phyloP scores from a whole-genome alignment of 2,113 vertebrate genomes.

The Caloenas nicobarica region DNA sequence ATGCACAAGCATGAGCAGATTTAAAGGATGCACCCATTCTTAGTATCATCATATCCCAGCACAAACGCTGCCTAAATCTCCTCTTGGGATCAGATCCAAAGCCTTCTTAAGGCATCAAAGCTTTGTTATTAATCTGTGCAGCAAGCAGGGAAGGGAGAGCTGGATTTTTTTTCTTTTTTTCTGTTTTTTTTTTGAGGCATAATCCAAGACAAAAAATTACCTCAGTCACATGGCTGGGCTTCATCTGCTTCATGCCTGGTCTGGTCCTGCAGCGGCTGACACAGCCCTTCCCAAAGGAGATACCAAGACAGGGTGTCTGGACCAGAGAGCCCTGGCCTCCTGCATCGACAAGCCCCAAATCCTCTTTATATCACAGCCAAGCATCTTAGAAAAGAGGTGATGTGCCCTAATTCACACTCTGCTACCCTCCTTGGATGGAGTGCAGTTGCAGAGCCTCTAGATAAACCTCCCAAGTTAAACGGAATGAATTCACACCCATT shows the following conservation, averaged over 20 bases:
- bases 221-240: neutral
- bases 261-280: neutral
- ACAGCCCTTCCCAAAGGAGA: neutral
- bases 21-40: neutral
- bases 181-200: neutral
- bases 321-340: neutral
- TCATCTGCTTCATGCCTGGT: neutral
- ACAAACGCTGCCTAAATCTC: neutral
- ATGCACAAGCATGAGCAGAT: neutral
- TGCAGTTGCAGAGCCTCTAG: neutral
- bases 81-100: constrained; percentile 50
- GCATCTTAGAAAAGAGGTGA: neutral
- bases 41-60: neutral
- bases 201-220: neutral
- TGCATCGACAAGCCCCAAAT: neutral
- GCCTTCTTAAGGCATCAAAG: constrained; percentile 8
- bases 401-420: neutral
- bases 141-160: neutral
- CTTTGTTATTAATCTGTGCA: constrained; percentile 3
- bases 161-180: neutral
- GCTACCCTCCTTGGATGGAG: neutral
- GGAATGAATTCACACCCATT: neutral
- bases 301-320: neutral
- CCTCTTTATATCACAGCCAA: neutral
- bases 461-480: neutral